Evolutionary conservation across 2,797 vertebrate genomes (phyloP), one percentile per base, ranked within the genome.

Genomic region (Syndactyla subalaris): DNA sequence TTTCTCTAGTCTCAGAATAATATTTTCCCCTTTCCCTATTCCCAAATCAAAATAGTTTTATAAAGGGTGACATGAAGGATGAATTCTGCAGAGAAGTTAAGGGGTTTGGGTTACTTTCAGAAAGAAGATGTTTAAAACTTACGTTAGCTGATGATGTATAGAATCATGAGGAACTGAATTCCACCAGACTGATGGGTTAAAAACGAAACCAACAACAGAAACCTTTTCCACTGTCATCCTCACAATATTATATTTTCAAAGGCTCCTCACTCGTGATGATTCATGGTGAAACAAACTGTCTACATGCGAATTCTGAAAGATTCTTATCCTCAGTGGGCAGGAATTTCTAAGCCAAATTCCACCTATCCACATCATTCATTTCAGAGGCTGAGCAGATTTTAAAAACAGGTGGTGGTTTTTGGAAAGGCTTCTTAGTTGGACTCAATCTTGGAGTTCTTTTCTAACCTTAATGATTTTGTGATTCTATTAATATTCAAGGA

Each of bases 361-460:
- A 57, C 16, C 2, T 63, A 65, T 32, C 3, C 13, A 68, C 9
- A 41, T 46, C 21, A 52, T n/a, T 15, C 1, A 0, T 61, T 93
- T 89, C 49, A 76, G 46, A 73, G 13, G 14, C 7, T 32, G 29
- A 87, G 17, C 1, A 65, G 19, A 61, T 30, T 51, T 72, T 52
- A 3, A 1, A 14, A 49, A 59, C 14, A 1, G 1, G 18, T 26
- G 3, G 55, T 11, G 10, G 2, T 2, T 48, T 79, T 32, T 11
- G 6, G 13, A 57, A 57, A 38, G 12, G 2, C 13, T 41, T 62
- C 34, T 71, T 46, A 46, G 20, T n/a, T 76, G 49, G 41, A n/a
- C 29, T 76, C 24, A 38, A 22, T 43, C 19, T 4, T 49, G 32
- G 14, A 46, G 6, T 10, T 19, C 9, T 54, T 74, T 67, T 54